These are phyloP conservation scores for Ciona savignyi DNA, from an alignment of 23 tunicate species.

Conservation along the genomic window DNA sequence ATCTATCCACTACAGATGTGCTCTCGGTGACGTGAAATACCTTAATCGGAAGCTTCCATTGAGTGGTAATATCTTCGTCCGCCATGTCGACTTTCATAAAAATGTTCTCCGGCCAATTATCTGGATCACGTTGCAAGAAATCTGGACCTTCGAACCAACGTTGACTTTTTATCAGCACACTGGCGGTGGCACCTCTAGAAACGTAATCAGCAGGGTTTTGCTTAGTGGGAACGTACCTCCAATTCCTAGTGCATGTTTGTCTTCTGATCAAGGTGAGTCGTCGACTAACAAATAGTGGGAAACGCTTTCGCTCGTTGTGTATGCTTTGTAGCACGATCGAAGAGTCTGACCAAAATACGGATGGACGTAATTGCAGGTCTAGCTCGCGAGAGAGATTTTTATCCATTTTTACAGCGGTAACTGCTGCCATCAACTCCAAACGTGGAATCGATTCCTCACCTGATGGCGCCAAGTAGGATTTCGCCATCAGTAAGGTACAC, in stretches of 20 bases:
- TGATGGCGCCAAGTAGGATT: no score
- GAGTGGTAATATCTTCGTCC: no score
- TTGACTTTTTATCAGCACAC: neutral
- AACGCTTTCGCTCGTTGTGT: neutral
- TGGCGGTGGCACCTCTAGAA: neutral
- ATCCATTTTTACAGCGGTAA: neutral
- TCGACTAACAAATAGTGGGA: neutral
- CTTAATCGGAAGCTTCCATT: neutral
- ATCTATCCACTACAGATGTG: no score
- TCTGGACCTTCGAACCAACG: neutral
- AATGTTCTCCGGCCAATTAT: neutral
- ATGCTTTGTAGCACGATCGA: neutral
- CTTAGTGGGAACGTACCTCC: neutral
- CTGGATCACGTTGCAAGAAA: neutral
- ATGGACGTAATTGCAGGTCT: neutral
- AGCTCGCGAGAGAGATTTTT: neutral
- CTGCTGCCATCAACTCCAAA: no score
- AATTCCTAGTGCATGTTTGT: neutral
- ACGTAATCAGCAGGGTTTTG: neutral
- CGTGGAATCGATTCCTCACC: no score
- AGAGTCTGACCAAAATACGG: slow-evolving; percentile 5
- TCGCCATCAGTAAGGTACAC: no score
- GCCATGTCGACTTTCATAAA: no score
- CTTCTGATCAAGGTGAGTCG: neutral
- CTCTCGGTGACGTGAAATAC: neutral